phyloP scores from a whole-genome alignment of 2,113 vertebrate genomes.

The Cyphomyrus discorhynchus region DNA sequence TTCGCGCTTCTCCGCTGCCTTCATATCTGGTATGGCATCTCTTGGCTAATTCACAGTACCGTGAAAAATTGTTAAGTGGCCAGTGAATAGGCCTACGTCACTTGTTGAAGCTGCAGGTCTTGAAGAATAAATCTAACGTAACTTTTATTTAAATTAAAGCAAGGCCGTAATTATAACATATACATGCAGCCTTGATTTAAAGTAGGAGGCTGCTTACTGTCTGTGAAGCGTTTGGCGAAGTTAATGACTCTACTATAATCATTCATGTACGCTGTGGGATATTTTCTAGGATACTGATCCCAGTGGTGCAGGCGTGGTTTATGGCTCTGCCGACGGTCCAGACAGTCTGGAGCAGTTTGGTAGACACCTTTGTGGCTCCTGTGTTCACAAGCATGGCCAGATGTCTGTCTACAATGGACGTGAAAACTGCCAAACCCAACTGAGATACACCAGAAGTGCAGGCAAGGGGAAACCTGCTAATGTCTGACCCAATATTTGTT shows the following conservation, averaged over 20 bases:
- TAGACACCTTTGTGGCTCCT: constrained; percentile 64
- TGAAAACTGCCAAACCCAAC: constrained; percentile 33
- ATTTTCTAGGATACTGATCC: constrained; percentile 75
- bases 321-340: constrained; percentile 74
- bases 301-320: constrained; percentile 71
- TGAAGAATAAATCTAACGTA: not conserved
- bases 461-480: not conserved
- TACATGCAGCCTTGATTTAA: not conserved
- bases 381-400: constrained; percentile 71
- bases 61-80: constrained; percentile 16
- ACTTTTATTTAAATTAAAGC: not conserved
- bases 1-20: constrained; percentile 81
- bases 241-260: not conserved
- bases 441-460: constrained; percentile 20
- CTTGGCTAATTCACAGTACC: not conserved
- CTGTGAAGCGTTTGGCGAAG: not conserved
- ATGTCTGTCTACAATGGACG: constrained; percentile 63
- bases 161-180: not conserved
- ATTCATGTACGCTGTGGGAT: not conserved
- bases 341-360: constrained; percentile 75
- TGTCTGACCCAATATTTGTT: constrained; percentile 23
- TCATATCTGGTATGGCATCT: constrained; percentile 80
- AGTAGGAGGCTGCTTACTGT: not conserved
- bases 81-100: not conserved
- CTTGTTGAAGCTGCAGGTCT: not conserved